phyloP scores from a whole-genome alignment of 92 coral and sea anemone genomes.

The Epizoanthus ramosus region DNA sequence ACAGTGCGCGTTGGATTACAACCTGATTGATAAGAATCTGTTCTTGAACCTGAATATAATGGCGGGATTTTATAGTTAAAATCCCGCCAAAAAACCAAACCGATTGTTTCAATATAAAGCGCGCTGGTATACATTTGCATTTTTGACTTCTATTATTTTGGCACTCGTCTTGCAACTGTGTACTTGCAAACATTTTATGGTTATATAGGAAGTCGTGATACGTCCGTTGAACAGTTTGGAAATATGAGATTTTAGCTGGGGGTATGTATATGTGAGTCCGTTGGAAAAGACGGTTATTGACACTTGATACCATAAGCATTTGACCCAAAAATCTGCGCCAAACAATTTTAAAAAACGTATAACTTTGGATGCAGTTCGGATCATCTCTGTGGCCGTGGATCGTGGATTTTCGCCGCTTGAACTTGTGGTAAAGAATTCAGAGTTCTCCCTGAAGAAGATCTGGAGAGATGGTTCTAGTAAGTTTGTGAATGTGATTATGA shows the following conservation, averaged over 20 bases:
- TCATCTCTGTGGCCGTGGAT: neutral
- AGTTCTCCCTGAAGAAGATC: neutral
- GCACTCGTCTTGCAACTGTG: neutral
- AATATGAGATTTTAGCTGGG: neutral
- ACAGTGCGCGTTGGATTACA: neutral
- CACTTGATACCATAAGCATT: conserved; percentile 8
- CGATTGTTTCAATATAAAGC: neutral
- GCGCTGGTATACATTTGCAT: conserved; percentile 39
- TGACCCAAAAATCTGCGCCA: conserved; percentile 15
- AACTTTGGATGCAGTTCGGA: neutral
- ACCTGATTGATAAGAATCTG: neutral
- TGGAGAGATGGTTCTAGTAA: neutral
- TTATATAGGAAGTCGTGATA: too few species aligned
- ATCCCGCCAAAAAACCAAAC: conserved; percentile 8
- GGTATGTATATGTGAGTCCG: conserved; percentile 6
- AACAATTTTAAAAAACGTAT: neutral
- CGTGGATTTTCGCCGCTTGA: neutral
- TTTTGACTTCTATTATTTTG: neutral
- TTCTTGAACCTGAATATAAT: too few species aligned
- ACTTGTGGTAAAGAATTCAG: neutral
- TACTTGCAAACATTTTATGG: too few species aligned
- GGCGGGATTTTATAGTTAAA: neutral
- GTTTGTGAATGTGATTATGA: too few species aligned
- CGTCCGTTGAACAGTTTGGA: neutral
- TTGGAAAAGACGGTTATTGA: conserved; percentile 10